A percentile compares a stretch with the other conserved stretches of the same genome.
Conservation (phyloP, 2,797 vertebrate species). For the Miichthys miiuy region DNA sequence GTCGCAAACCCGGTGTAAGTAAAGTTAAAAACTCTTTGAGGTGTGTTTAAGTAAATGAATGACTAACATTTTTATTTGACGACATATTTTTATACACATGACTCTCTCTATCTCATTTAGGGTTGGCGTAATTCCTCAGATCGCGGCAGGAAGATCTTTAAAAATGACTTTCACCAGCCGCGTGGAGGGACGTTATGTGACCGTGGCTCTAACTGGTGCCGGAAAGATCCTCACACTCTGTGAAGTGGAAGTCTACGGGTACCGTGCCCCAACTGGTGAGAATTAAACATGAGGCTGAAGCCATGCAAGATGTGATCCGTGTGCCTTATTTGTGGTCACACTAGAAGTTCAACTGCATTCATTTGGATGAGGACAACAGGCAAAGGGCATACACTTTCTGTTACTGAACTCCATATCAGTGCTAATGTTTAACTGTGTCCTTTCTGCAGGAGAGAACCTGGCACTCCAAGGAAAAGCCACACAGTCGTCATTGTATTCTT, state of each 20-base stretch:
- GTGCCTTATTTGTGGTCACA: neutral
- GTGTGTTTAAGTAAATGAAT: too few relatives aligned
- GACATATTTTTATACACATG: too few relatives aligned
- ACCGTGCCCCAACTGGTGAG: slow-evolving; percentile 55
- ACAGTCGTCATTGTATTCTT: neutral
- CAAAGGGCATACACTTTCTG: neutral
- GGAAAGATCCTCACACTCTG: neutral
- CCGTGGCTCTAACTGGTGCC: slow-evolving; percentile 21
- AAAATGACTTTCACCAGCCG: neutral
- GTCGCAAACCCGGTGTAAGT: neutral
- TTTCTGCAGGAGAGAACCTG: slow-evolving; percentile 19
- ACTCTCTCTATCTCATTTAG: slow-evolving; percentile 13
- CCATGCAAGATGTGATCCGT: neutral
- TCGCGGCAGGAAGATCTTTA: slow-evolving; percentile 26
- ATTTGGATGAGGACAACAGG: neutral
- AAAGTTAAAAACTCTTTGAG: too few relatives aligned
- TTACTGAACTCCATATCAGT: neutral
- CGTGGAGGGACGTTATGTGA: slow-evolving; percentile 58
- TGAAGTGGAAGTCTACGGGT: slow-evolving; percentile 64
- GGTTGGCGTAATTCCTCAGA: slow-evolving; percentile 10
- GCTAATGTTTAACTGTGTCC: neutral
- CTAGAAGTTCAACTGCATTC: neutral
- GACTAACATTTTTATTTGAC: too few relatives aligned
- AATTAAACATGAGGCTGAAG: neutral
- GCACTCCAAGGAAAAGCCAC: slow-evolving; percentile 38